Conservation (phyloP, 2,888 invertebrate genomes). For the Folsomia candida region DNA sequence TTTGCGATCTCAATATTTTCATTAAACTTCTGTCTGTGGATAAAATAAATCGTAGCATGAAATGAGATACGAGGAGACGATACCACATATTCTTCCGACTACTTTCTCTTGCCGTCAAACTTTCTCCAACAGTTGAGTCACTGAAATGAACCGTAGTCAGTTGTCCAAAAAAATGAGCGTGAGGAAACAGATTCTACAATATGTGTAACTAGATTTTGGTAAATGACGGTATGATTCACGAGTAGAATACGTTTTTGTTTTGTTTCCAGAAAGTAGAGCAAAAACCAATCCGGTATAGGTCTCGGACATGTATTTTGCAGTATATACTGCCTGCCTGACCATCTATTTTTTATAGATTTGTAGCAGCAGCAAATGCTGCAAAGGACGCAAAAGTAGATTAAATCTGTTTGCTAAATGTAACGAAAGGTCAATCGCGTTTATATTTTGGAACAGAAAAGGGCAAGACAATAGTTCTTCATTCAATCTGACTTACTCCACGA, state of each 20-base stretch:
- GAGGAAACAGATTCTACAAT: neutral
- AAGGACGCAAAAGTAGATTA: neutral
- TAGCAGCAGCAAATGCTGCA: neutral
- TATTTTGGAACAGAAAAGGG: neutral
- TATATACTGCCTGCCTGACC: too few species aligned
- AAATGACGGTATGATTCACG: neutral
- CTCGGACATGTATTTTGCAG: too few species aligned
- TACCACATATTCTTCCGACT: neutral
- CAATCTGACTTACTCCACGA: too few species aligned
- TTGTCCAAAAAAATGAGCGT: neutral
- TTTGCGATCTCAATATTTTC: neutral
- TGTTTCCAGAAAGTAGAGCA: neutral
- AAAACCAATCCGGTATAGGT: too few species aligned
- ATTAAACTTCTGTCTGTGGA: neutral
- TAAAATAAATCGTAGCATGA: neutral
- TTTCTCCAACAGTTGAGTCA: neutral
- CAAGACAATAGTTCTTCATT: neutral
- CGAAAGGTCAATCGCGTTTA: neutral
- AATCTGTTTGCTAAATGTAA: neutral
- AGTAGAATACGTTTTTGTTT: neutral
- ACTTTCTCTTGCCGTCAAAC: neutral
- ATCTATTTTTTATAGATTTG: neutral
- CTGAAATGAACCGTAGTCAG: neutral
- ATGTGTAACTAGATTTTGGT: neutral
- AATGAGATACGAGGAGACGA: neutral